A percentile compares a stretch with the other conserved stretches of the same genome.
phyloP scores from a whole-genome alignment of 2,797 vertebrate species.

The Sebastes taczanowskii region DNA sequence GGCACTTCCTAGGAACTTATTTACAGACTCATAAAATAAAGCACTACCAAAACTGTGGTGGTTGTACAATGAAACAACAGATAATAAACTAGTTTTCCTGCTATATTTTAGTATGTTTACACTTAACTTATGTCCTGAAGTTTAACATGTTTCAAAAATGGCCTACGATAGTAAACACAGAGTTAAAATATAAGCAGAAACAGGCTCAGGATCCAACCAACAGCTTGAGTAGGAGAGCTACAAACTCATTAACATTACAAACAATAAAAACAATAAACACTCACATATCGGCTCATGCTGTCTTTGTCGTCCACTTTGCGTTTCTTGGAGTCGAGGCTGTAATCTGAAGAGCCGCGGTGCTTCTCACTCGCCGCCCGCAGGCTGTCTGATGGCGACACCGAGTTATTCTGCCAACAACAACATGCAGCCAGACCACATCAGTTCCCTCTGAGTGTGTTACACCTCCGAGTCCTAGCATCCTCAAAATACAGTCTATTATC shows the following conservation, averaged over 20 bases:
- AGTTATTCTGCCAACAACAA: conserved; percentile 88
- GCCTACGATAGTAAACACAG: not conserved
- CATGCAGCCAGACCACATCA: conserved; percentile 46
- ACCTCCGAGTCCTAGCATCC: not conserved
- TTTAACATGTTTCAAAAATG: not conserved
- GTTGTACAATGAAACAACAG: not conserved
- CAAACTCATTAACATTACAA: not conserved
- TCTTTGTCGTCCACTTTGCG: conserved; percentile 96
- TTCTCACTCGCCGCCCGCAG: conserved; percentile 90
- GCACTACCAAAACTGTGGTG: not conserved
- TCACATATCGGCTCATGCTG: conserved; percentile 94
- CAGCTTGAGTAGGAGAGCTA: not conserved
- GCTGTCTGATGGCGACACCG: conserved; percentile 94
- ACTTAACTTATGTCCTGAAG: not conserved
- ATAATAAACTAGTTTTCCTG: not conserved
- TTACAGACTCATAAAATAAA: not conserved
- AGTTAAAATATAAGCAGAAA: not conserved
- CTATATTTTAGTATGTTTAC: not conserved
- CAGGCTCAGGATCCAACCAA: not conserved
- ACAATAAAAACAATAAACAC: conserved; percentile 45
- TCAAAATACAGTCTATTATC: not conserved
- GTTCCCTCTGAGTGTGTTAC: not conserved
- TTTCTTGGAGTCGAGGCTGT: conserved; percentile 93
- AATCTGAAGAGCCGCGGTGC: conserved; percentile 91
- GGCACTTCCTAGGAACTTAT: not conserved